These are phyloP conservation scores for Verasper variegatus DNA, from an alignment of 2,113 vertebrate species.

Conservation along the genomic window DNA sequence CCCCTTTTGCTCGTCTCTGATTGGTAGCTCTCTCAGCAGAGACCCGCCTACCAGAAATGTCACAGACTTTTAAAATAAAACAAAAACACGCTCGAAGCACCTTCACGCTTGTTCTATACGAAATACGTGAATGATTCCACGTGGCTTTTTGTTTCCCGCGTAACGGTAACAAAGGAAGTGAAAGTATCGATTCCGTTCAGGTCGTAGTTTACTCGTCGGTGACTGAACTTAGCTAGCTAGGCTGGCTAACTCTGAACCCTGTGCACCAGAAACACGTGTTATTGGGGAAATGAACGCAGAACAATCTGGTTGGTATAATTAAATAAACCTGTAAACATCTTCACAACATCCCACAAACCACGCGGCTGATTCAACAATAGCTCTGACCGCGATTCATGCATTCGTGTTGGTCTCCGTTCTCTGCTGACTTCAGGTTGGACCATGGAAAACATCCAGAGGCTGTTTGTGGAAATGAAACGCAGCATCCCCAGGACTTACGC, in stretches of 20 bases:
- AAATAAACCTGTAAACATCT: not conserved
- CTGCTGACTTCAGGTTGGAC: conserved; percentile 47
- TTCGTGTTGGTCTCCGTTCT: not conserved
- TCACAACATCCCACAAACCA: not conserved
- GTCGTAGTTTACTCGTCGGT: not conserved
- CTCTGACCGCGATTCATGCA: too few relatives aligned
- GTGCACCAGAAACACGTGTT: not conserved
- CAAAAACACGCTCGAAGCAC: not conserved
- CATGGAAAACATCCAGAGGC: conserved; percentile 25
- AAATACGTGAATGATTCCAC: not conserved
- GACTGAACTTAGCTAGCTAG: not conserved
- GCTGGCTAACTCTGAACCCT: not conserved
- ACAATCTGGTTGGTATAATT: conserved; percentile 39
- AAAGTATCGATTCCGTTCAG: too few relatives aligned
- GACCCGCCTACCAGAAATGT: not conserved
- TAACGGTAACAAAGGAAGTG: not conserved
- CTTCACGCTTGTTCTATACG: not conserved
- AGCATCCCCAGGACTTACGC: not conserved
- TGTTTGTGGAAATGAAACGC: conserved; percentile 50
- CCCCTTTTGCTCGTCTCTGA: not conserved
- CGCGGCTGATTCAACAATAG: too few relatives aligned
- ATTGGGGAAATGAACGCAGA: not conserved
- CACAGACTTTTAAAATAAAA: not conserved
- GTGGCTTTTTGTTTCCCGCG: too few relatives aligned
- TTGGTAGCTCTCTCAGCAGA: not conserved